Base-by-base conservation (phyloP, 2,113 vertebrate species). In the Megaptera novaeangliae region DNA sequence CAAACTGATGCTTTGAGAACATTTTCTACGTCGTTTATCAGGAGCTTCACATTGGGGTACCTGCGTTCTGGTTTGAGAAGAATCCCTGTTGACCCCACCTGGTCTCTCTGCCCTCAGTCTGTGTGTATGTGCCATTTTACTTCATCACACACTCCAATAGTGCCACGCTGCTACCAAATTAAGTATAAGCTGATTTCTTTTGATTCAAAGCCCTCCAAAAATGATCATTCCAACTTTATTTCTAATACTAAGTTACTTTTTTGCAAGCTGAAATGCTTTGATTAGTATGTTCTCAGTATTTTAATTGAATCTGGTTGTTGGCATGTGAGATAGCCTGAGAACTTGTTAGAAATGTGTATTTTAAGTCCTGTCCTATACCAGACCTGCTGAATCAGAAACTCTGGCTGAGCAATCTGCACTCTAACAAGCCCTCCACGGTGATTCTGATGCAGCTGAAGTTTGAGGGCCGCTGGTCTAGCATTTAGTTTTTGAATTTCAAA, bases 401-500 rank as follows among this genome's bases (percentile, higher is more conserved):
- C 61, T 94, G 57, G 87, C 18, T 87, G 46, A 82, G 41, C 27
- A 61, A 34, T 66, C 39, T 80, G 57, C 1, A 10, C 64, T 55
- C 71, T 82, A 57, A 29, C 27, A 44, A 84, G 61, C 15, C 36
- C 23, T 92, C 63, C 3, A 3, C 18, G 2, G 15, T 86, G 46
- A 85, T 92, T 95, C 55, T 64, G 36, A 55, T n/a, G n/a, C 31
- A 68, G n/a, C 46, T 74, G 11, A 66, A 59, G 27, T 91, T 57
- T 59, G 75, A 77, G 44, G 89, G 25, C 29, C 39, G 34, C 15
- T 18, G n/a, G 29, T 18, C 64, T 74, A 84, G 49, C 36, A 8
- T 92, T 68, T 87, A 23, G 5, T 86, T 96, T 96, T 84, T 59
- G 61, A 66, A 77, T 87, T 36, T 80, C 85, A 91, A 95, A 68